Evolutionary conservation across 2,113 vertebrate genomes (phyloP).

Genomic region (Etia nguti): DNA sequence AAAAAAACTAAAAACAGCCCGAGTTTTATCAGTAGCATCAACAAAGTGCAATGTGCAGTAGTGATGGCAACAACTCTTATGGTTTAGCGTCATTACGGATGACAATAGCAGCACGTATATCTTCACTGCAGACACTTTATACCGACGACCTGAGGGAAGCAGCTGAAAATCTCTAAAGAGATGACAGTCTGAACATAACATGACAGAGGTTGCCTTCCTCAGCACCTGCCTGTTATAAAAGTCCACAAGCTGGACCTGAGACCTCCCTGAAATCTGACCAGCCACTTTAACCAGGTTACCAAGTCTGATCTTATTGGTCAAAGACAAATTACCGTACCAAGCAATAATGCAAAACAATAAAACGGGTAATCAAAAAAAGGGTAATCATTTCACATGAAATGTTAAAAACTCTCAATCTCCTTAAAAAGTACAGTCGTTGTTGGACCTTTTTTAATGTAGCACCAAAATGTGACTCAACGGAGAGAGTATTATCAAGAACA

Average conservation of each 20-base stretch:
- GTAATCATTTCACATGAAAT: not conserved
- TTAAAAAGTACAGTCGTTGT: not conserved
- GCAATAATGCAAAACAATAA: not conserved
- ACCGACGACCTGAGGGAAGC: accelerated
- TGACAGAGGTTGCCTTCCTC: not conserved
- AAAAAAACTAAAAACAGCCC: too few relatives aligned
- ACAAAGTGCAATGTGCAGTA: not conserved
- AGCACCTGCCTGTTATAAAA: not conserved
- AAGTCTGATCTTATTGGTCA: not conserved
- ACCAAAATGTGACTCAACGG: not conserved
- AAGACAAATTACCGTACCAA: not conserved
- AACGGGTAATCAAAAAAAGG: accelerated
- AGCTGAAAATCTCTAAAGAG: not conserved
- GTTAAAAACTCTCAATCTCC: not conserved
- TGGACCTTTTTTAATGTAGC: accelerated
- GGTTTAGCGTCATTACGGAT: not conserved
- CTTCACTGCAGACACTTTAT: not conserved
- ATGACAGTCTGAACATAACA: not conserved
- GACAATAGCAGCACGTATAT: not conserved
- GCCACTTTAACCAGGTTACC: accelerated
- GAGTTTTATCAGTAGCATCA: not conserved
- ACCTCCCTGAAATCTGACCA: not conserved
- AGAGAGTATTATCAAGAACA: not conserved
- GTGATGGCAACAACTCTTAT: not conserved
- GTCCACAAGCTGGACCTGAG: not conserved